phyloP scores from a whole-genome alignment of 2,888 invertebrate species.

The Mythimna pallens region DNA sequence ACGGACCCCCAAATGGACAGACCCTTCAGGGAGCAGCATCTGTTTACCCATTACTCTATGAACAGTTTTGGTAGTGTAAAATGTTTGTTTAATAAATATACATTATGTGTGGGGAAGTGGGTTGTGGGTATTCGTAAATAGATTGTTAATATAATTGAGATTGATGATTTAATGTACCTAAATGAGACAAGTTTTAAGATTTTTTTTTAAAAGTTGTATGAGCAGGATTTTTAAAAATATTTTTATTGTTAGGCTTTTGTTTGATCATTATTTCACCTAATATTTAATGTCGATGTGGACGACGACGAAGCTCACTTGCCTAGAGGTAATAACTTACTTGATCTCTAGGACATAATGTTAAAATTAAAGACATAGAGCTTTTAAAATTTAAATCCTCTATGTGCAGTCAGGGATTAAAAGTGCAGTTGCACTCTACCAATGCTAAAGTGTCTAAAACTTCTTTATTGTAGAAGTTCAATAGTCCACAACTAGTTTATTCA shows the following conservation, averaged over 20 bases:
- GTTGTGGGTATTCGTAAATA: background rate
- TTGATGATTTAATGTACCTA: background rate
- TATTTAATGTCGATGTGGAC: too few relatives aligned
- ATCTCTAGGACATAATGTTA: background rate
- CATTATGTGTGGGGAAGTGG: constrained; percentile 1
- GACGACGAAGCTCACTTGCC: background rate
- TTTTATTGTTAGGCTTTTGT: background rate
- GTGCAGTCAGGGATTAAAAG: too few relatives aligned
- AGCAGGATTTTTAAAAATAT: too few relatives aligned
- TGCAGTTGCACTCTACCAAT: too few relatives aligned
- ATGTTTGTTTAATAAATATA: constrained; percentile 56
- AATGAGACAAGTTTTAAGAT: too few relatives aligned
- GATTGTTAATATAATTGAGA: background rate
- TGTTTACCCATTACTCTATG: constrained; percentile 64
- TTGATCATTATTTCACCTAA: background rate
- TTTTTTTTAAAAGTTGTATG: background rate
- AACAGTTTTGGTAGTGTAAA: constrained; percentile 61
- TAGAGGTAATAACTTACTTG: background rate
- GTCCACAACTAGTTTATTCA: too few relatives aligned
- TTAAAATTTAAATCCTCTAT: background rate
- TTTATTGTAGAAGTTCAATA: too few relatives aligned
- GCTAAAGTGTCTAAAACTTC: too few relatives aligned
- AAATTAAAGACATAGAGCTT: background rate
- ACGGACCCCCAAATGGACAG: constrained; percentile 80
- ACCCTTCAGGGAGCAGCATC: constrained; percentile 65